Base-by-base conservation (phyloP, 2,888 invertebrate species). In the Panopea generosa region DNA sequence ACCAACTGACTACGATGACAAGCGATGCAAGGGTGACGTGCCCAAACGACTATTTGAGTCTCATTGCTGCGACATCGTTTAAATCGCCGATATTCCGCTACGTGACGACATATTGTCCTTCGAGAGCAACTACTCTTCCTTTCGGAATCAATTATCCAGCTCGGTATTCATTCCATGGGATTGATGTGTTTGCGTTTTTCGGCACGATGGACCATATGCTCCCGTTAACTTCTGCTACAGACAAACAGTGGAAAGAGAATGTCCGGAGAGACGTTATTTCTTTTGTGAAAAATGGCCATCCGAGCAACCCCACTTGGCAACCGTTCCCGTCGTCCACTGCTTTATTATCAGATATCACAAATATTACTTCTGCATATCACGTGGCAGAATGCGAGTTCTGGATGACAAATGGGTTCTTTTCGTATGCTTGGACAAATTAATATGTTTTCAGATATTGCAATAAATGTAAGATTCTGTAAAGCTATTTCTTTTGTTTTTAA, bases 11-110 rank as follows among this genome's bases (percentile, higher is more conserved):
- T 2, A 50, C 49, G n/a, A 76, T 77, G 77, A 40, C 59, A 9
- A 38, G 59, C 2, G 77, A 77, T 38, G 7, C 59, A 0, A 18
- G 77, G 24, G 33, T 59, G 9, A 43, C n/a, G 3, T 77, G 77
- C 60, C 71, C 63, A 0, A 77, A 55, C n/a, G 67, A 77, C 45
- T 72, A 71, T n/a, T 24, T 71, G 3, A 47, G 52, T 16, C 33
- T 57, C 16, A 33, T 71, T n/a, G 27, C 66, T 16, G 57, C 77
- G 1, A n/a, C 56, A 27, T 56, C 71, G 1, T 67, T 71, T 26
- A 33, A 20, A 20, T 77, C 77, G 6, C 77, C 71, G 14, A 71
- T 77, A n/a, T 77, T 68, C 43, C 62, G 77, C 20, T 77, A 77
- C 27, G 63, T 77, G 0, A 52, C 62, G 20, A 68, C 71, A 6